Base-by-base conservation (phyloP, 2,113 vertebrate genomes). In the Recurvirostra avosetta region DNA sequence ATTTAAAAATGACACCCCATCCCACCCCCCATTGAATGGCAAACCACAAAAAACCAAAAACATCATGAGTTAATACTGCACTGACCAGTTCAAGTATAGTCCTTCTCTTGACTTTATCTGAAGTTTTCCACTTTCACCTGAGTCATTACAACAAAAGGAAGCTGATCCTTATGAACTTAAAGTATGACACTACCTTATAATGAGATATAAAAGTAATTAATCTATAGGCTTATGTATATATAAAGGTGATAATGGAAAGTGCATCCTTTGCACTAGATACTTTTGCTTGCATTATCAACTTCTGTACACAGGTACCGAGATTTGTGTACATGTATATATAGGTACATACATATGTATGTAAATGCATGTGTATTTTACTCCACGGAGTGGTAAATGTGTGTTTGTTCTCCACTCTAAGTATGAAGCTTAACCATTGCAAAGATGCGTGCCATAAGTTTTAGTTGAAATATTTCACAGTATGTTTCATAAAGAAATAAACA, bases 1-100 rank as follows among this genome's bases (percentile, higher is more conserved):
- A 40, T 11, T 84, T 32, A 5, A 34, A 70, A 82, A 29, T 22
- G 5, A 38, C 16, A 2, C 0, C 5, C 5, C 13, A 18, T 9
- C 0, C 5, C 6, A 18, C 9, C 0, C 5, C 6, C 13, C 12
- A 8, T 30, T 84, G 66, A 88, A 62, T 27, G 22, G 12, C 8
- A 62, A 34, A 18, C 2, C 17, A 74, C 9, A 73, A 66, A 70
- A 36, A 3, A 2, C 0, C 11, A 45, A 55, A 9, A 59, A 41
- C 3, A 8, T 66, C 23, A 27, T 30, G 5, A n/a, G 4, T 58
- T 20, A 74, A 5, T 43, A 30, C 9, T 70, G 15, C 27, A 52
- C 23, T 23, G 14, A 58, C 21, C 4, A 40, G 30, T 58, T 71
- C 32, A 62, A 49, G n/a, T 49, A 29, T 6, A 47, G 6, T 49